Evolutionary conservation across 2,888 invertebrate species (phyloP).

Genomic region (Apodemia hepburni): DNA sequence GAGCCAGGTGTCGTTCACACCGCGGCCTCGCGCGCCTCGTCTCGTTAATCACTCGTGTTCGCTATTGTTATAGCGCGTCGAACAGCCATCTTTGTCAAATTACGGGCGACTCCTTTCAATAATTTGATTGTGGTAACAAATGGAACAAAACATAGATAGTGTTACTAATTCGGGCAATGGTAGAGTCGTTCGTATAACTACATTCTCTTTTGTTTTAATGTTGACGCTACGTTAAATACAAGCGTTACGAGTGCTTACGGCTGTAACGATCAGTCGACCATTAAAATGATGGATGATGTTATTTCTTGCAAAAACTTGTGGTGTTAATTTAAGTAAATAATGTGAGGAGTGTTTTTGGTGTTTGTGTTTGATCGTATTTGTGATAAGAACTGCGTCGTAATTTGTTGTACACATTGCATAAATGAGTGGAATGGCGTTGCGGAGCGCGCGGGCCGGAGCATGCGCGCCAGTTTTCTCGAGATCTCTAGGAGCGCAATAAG

Average conservation of each 20-base stretch:
- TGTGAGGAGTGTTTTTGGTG: constrained; percentile 66
- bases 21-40: constrained; percentile 79
- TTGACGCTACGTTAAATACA: constrained; percentile 73
- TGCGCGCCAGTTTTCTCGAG: constrained; percentile 76
- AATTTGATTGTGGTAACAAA: constrained; percentile 58
- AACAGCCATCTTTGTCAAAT: constrained; percentile 80
- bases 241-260: constrained; percentile 64
- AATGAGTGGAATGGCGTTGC: constrained; percentile 79
- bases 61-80: constrained; percentile 76
- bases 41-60: constrained; percentile 78
- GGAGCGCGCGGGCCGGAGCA: constrained; percentile 77
- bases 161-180: constrained; percentile 55
- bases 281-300: constrained; percentile 75
- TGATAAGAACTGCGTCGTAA: constrained; percentile 75
- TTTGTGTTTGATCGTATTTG: constrained; percentile 61
- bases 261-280: constrained; percentile 72
- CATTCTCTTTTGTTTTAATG: constrained; percentile 77
- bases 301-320: constrained; percentile 69
- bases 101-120: constrained; percentile 69
- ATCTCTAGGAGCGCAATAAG: constrained; percentile 75
- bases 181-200: constrained; percentile 58
- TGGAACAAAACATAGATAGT: constrained; percentile 57
- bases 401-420: constrained; percentile 75
- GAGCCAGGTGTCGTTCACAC: constrained; percentile 81
- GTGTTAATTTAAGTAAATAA: constrained; percentile 69